Conservation (phyloP, 1,140 invertebrate species). For the Aplysia californica region DNA sequence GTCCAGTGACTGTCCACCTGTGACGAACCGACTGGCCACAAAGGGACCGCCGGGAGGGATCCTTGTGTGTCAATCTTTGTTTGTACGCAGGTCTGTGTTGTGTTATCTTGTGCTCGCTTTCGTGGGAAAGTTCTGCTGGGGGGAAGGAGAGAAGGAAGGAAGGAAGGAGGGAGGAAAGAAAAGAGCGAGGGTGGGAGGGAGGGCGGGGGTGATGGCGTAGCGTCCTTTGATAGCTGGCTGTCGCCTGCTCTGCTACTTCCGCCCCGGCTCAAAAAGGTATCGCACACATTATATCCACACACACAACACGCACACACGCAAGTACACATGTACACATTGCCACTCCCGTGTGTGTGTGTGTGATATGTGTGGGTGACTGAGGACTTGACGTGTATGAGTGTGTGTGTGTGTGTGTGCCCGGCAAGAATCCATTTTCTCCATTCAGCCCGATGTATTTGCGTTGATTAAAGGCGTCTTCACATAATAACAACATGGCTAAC, state of each 20-base stretch:
- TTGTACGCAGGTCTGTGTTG: neutral
- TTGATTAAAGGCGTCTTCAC: too few species aligned
- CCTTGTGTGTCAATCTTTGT: neutral
- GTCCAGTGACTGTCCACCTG: neutral
- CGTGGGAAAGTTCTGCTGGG: neutral
- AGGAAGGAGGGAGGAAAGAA: neutral
- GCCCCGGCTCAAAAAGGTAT: neutral
- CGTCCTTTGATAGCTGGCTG: neutral
- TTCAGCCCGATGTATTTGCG: too few species aligned
- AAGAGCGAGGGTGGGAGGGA: neutral
- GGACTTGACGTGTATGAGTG: too few species aligned
- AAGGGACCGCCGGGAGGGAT: neutral
- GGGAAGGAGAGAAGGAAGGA: neutral
- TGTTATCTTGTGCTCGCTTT: neutral
- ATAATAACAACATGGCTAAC: too few species aligned
- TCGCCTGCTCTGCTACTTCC: neutral
- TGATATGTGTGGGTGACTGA: neutral
- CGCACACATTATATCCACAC: neutral
- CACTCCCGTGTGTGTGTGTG: constrained; percentile 20
- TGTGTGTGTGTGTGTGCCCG: too few species aligned
- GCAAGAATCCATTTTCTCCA: too few species aligned
- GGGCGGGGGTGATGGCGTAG: neutral
- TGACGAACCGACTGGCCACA: neutral
- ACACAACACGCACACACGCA: neutral
- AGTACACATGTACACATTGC: neutral